Evolutionary conservation across 2,797 vertebrate species (phyloP), one percentile per base, ranked within the genome.

Genomic region (Lacerta bilineata): DNA sequence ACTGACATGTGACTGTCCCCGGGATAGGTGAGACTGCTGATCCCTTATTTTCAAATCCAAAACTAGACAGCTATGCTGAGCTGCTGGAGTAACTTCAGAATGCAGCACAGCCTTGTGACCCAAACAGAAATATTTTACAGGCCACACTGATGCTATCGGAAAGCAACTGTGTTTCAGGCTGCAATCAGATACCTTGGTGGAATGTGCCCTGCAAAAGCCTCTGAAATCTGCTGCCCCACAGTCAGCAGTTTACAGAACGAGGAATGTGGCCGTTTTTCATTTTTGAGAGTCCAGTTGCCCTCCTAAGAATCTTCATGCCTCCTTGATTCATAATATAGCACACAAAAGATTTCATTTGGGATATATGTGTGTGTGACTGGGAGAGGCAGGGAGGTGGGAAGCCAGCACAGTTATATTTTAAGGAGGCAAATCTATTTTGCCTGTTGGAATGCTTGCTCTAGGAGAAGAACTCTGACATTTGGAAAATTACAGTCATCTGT

Each of bases 241-340:
- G 93, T 88, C 87, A 91, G 93, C 0, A 59, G 95, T 96, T 96
- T 96, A 95, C 91, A 93, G 94, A 95, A 94, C 95, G 87, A 93
- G 93, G 96, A 96, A 93, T 93, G 87, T 50, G 87, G 95, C 95
- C 95, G 92, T 96, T 97, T 96, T 96, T 97, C 96, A 97, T 97
- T 97, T 97, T 94, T 94, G 91, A 94, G 95, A 95, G 95, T 96
- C 96, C 95, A 97, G 94, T 96, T 95, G 95, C 93, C 96, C 96
- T 96, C 97, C 96, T 95, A 96, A 94, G 96, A 96, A 96, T 96
- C 96, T 97, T 96, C 96, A 97, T 97, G 97, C 97, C 96, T 97
- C 97, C 97, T 97, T 97, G 96, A 97, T 97, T 97, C 95, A 97
- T 97, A 97, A 97, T 96, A 96, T 94, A 97, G 94, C 96, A 96